phyloP scores from a whole-genome alignment of 2,888 invertebrate species.

The Lycaena phlaeas region DNA sequence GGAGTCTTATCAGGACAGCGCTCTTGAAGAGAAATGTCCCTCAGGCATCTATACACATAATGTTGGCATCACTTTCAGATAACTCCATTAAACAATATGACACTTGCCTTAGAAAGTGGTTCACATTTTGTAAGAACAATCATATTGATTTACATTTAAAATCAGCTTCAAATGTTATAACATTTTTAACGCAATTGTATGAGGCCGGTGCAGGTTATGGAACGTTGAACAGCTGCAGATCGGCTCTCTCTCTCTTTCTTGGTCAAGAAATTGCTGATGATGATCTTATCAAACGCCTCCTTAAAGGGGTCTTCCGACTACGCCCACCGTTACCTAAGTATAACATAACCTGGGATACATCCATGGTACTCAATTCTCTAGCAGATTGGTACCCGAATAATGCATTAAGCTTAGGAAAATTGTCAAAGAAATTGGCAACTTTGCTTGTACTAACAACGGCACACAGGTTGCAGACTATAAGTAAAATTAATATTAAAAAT shows the following conservation, averaged over 20 bases:
- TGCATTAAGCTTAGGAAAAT: no score
- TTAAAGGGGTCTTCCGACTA: constrained; percentile 12
- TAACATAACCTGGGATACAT: constrained; percentile 1
- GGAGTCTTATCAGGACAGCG: not conserved
- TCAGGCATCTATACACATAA: not conserved
- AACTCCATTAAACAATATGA: not conserved
- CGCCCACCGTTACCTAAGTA: constrained; percentile 14
- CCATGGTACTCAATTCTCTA: no score
- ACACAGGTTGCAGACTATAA: no score
- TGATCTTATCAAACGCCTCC: constrained; percentile 10
- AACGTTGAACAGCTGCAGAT: constrained; percentile 13
- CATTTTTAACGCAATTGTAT: constrained; percentile 4
- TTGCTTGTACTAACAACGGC: no score
- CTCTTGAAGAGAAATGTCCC: no score
- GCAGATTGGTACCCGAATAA: no score
- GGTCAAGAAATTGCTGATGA: constrained; percentile 8
- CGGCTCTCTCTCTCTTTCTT: constrained; percentile 12
- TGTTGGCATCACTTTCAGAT: not conserved
- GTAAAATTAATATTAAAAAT: no score
- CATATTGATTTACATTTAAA: not conserved
- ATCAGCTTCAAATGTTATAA: not conserved
- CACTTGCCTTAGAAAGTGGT: no score
- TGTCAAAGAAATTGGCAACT: no score
- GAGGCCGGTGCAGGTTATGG: constrained; percentile 10
- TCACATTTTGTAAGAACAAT: not conserved